Percentiles rank a stretch among this genome's conserved stretches.
Conservation (phyloP, 2,797 vertebrate genomes). For the Hephaestus fuliginosus region DNA sequence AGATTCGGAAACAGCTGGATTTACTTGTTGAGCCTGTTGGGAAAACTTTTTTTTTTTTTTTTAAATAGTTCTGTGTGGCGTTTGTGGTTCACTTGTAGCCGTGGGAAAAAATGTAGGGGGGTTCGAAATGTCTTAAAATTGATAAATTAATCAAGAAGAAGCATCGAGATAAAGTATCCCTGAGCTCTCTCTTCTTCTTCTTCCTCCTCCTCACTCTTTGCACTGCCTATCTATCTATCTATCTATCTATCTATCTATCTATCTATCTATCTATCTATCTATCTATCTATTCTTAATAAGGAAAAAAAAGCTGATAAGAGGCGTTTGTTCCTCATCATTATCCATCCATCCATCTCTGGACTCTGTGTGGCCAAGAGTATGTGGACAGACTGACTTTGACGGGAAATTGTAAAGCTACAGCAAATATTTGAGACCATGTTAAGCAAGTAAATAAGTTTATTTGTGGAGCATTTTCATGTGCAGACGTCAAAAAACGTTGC, state of each 20-base stretch:
- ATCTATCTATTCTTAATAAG: too few species aligned
- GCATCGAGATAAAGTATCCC: conserved; percentile 30
- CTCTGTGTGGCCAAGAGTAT: neutral
- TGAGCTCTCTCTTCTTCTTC: conserved; percentile 5
- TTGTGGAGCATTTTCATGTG: neutral
- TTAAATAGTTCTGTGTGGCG: neutral
- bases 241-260: conserved; percentile 23
- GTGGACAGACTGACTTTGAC: neutral
- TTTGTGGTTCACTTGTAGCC: neutral
- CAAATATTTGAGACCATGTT: neutral
- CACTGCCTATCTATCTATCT: neutral
- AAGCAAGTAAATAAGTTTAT: neutral
- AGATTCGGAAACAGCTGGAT: conserved; percentile 45
- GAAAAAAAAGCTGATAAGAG: too few species aligned
- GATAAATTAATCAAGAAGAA: neutral
- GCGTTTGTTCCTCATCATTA: too few species aligned
- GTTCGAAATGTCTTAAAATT: neutral
- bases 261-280: neutral
- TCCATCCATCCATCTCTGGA: neutral
- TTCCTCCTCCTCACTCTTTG: neutral
- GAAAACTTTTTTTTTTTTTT: neutral
- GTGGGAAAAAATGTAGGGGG: neutral
- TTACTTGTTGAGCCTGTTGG: conserved; percentile 35
- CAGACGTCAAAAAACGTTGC: neutral
- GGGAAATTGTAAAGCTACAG: neutral